Conservation (phyloP, 2,797 vertebrate species). For the Rhynchonycteris naso region DNA sequence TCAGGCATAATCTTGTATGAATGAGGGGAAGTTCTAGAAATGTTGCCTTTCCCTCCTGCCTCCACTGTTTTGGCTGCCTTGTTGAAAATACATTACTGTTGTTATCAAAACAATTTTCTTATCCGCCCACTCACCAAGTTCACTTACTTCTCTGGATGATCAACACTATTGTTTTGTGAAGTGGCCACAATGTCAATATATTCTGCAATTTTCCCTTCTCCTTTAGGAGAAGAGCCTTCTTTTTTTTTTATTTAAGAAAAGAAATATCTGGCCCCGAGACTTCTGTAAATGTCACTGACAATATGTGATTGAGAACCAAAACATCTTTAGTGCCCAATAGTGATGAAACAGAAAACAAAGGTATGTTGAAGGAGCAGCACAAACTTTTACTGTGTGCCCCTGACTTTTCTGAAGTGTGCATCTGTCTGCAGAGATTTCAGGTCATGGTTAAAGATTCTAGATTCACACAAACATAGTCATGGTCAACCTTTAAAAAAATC, state of each 20-base stretch:
- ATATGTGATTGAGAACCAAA: constrained; percentile 19
- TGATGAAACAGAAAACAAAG: constrained; percentile 8
- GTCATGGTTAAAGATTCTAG: neutral
- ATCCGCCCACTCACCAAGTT: neutral
- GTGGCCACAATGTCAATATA: neutral
- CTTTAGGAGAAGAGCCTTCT: constrained; percentile 14
- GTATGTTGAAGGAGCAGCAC: neutral
- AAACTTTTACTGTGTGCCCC: neutral
- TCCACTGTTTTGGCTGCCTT: neutral
- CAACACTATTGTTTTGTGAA: neutral
- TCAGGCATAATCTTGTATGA: constrained; percentile 4
- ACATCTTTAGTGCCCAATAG: neutral
- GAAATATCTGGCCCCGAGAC: constrained; percentile 7
- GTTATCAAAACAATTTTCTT: constrained; percentile 25
- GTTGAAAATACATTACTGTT: constrained; percentile 24
- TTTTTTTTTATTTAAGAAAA: neutral
- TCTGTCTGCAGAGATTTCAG: neutral
- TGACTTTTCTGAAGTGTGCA: neutral
- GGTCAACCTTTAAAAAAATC: neutral
- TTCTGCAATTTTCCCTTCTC: constrained; percentile 39
- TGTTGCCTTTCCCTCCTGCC: neutral
- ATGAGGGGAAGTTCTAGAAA: constrained; percentile 17
- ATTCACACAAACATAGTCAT: neutral
- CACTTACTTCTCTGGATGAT: constrained; percentile 28
- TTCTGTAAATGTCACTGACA: neutral